Conservation (phyloP, 1,140 invertebrate species). For the Reticulitermes speratus region DNA sequence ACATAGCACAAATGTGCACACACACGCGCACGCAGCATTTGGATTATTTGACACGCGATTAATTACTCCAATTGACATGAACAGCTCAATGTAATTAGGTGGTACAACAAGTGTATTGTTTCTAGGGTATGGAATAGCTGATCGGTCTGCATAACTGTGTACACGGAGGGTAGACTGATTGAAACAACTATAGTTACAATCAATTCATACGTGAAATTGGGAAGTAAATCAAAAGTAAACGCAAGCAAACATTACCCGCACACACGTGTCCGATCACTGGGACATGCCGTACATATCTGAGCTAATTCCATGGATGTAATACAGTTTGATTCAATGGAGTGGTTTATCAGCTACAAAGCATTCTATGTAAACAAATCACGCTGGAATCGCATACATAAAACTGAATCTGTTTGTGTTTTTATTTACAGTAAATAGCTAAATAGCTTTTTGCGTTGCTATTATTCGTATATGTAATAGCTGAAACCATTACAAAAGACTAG, state of each 20-base stretch:
- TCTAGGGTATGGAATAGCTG: neutral
- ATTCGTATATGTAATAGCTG: neutral
- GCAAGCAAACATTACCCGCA: neutral
- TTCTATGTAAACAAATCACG: neutral
- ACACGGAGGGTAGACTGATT: neutral
- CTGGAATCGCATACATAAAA: neutral
- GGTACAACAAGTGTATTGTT: neutral
- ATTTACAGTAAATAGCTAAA: neutral
- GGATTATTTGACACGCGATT: neutral
- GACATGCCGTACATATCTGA: neutral
- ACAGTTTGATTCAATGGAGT: neutral
- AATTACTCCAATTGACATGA: neutral
- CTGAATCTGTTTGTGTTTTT: neutral
- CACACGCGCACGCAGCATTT: neutral
- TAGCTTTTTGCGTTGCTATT: neutral
- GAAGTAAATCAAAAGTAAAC: slow-evolving; percentile 9
- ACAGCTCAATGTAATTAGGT: neutral
- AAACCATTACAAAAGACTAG: neutral
- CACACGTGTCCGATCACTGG: neutral
- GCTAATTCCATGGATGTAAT: neutral
- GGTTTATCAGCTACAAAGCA: slow-evolving; percentile 15
- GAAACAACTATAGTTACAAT: neutral
- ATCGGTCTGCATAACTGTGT: slow-evolving; percentile 1
- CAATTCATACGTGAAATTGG: neutral
- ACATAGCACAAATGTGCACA: neutral